Conservation (phyloP, 2,113 vertebrate genomes). For the Microtus pennsylvanicus region DNA sequence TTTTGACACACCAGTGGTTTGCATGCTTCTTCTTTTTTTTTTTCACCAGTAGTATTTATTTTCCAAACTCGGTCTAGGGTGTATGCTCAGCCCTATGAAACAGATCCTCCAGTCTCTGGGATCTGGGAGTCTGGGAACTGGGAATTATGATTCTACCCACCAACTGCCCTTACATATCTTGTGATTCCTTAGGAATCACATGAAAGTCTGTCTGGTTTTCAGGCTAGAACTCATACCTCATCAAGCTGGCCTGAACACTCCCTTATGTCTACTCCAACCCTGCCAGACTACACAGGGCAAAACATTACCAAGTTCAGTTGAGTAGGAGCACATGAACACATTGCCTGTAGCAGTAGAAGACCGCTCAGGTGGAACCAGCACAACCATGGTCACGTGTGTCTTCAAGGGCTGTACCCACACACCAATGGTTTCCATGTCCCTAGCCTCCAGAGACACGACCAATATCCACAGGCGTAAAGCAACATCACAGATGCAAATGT, state of each 20-base stretch:
- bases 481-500: background rate
- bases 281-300: background rate
- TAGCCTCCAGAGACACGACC: background rate
- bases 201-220: background rate
- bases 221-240: background rate
- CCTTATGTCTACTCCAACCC: background rate
- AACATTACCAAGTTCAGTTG: background rate
- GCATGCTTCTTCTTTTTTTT: background rate
- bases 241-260: background rate
- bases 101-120: background rate
- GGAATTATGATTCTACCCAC: background rate
- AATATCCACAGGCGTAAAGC: background rate
- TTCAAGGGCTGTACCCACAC: background rate
- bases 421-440: rapidly evolving
- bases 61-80: background rate
- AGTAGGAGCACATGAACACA: background rate
- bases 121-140: background rate
- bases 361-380: background rate
- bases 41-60: background rate
- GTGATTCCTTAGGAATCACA: background rate
- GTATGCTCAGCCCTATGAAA: background rate
- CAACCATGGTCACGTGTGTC: background rate
- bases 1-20: constrained; percentile 17
- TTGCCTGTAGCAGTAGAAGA: background rate
- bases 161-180: background rate